Percentiles rank a stretch among this genome's conserved stretches.
Conservation (phyloP, 1,140 invertebrate species). For the Plutomurus gul region DNA sequence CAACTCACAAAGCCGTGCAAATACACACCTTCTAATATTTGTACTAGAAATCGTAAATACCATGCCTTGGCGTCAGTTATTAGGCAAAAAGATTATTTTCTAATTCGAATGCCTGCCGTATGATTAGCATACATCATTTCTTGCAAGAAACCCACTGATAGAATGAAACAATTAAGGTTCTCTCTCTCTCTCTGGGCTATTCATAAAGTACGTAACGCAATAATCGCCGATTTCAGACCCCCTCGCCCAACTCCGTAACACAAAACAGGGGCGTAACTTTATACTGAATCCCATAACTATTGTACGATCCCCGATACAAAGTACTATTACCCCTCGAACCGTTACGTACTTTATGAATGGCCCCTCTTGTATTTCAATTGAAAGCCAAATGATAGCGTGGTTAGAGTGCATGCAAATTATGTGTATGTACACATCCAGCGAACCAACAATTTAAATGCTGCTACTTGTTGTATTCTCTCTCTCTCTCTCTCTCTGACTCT, state of each 20-base stretch:
- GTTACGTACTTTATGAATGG: too few relatives aligned
- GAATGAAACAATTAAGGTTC: conserved; percentile 8
- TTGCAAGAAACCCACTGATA: background rate
- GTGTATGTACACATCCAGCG: background rate
- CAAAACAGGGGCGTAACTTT: too few relatives aligned
- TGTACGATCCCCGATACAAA: too few relatives aligned
- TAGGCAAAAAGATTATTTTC: conserved; percentile 7
- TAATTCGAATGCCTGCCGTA: background rate
- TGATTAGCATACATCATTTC: conserved; percentile 27
- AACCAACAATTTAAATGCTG: background rate
- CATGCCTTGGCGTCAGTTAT: background rate
- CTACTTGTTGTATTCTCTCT: background rate
- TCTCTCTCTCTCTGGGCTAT: too few relatives aligned
- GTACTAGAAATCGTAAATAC: background rate
- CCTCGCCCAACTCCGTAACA: background rate
- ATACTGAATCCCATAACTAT: too few relatives aligned
- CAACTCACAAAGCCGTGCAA: too few relatives aligned
- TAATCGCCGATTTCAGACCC: background rate
- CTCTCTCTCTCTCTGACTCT: too few relatives aligned
- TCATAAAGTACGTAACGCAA: too few relatives aligned
- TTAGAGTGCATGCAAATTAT: conserved; percentile 2
- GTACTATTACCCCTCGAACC: too few relatives aligned
- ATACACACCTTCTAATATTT: background rate
- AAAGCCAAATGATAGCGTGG: conserved; percentile 8
- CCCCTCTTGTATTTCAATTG: conserved; percentile 7